Evolutionary conservation across 1,140 invertebrate genomes (phyloP).

Genomic region (Drosophila albomicans): DNA sequence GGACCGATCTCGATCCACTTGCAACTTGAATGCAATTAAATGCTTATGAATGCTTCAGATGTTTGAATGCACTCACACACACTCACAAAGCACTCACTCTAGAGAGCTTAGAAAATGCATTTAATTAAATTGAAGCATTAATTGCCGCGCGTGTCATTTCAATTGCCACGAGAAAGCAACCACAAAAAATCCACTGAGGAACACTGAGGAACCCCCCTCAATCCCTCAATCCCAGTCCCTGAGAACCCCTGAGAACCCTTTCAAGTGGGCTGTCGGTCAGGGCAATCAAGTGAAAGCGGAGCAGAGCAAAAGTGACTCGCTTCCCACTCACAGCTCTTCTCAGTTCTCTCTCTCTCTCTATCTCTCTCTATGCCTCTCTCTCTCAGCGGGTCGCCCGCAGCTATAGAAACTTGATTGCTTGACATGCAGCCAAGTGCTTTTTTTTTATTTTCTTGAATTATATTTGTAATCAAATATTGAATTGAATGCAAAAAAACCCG

Average conservation of each 20-base stretch:
- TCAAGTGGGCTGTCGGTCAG: slow-evolving; percentile 58
- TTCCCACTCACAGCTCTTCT: slow-evolving; percentile 16
- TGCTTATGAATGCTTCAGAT: slow-evolving; percentile 14
- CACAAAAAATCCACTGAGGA: background rate
- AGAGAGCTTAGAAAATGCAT: slow-evolving; percentile 60
- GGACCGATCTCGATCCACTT: slow-evolving; percentile 17
- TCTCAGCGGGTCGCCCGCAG: slow-evolving; percentile 57
- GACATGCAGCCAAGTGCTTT: slow-evolving; percentile 37
- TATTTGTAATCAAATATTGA: slow-evolving; percentile 36
- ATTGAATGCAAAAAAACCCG: slow-evolving; percentile 29
- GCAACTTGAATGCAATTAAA: slow-evolving; percentile 43
- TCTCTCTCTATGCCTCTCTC: no score
- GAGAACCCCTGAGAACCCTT: slow-evolving; percentile 54
- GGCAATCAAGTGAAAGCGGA: slow-evolving; percentile 32
- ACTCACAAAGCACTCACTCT: slow-evolving; percentile 8
- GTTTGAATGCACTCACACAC: slow-evolving; percentile 29
- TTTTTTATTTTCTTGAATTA: slow-evolving; percentile 21
- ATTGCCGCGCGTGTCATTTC: slow-evolving; percentile 78
- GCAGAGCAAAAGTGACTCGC: background rate
- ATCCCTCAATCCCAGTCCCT: background rate
- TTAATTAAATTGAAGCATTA: slow-evolving; percentile 80
- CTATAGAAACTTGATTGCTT: slow-evolving; percentile 69
- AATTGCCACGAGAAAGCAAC: slow-evolving; percentile 57
- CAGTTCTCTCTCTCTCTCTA: background rate
- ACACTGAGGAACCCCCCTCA: background rate